phyloP scores from a whole-genome alignment of 2,797 vertebrate genomes.

The Sarcophilus harrisii region DNA sequence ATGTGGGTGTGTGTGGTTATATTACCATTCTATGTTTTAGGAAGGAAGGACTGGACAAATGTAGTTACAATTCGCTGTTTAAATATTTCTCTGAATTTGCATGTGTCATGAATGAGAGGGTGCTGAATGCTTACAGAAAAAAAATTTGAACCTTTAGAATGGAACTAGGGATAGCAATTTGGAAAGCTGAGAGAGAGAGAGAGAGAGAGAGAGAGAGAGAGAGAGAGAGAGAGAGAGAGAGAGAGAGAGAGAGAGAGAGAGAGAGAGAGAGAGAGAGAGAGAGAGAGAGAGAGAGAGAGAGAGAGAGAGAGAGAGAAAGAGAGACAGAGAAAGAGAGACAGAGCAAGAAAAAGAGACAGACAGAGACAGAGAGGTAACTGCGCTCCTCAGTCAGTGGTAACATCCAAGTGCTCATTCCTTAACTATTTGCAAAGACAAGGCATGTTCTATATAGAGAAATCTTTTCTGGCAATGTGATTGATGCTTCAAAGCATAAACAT shows the following conservation, averaged over 20 bases:
- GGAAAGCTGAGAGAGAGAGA: neutral
- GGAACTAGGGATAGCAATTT: neutral
- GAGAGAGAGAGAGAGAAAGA: too few species aligned
- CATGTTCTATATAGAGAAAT: constrained; percentile 10
- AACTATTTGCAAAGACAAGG: constrained; percentile 26
- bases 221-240: too few species aligned
- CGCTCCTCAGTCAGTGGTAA: neutral
- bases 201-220: neutral
- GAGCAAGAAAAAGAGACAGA: too few species aligned
- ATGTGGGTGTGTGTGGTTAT: neutral
- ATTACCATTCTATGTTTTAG: neutral
- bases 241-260: too few species aligned
- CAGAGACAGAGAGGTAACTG: neutral
- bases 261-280: too few species aligned
- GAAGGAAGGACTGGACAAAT: neutral
- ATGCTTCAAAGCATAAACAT: constrained; percentile 14
- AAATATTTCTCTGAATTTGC: neutral
- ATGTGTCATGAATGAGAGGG: neutral
- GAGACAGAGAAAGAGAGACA: too few species aligned
- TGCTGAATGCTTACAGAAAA: neutral
- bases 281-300: too few species aligned
- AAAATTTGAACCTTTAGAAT: neutral
- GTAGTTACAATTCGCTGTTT: neutral
- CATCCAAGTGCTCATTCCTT: neutral
- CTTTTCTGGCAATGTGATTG: constrained; percentile 1